Percentiles rank a stretch among this genome's conserved stretches.
phyloP scores from a whole-genome alignment of 1,140 invertebrate genomes.

The Steinernema khuongi region DNA sequence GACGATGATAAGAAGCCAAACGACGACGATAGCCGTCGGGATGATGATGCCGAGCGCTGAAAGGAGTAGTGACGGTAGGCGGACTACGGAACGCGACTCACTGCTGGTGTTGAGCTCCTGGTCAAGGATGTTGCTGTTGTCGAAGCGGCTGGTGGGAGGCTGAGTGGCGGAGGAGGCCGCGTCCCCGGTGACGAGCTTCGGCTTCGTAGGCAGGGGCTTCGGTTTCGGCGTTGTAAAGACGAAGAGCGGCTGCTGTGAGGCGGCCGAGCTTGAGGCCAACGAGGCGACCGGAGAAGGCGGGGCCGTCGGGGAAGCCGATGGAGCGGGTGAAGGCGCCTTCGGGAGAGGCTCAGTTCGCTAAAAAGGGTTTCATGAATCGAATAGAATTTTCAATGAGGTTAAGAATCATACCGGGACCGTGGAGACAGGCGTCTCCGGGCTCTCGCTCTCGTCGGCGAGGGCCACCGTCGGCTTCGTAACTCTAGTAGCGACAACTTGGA shows the following conservation, averaged over 20 bases:
- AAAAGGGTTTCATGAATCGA: not conserved
- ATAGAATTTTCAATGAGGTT: not conserved
- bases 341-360: not conserved
- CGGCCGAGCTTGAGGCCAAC: not conserved
- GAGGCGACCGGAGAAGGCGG: not conserved
- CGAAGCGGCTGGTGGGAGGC: constrained; percentile 25
- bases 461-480: not conserved
- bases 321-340: constrained; percentile 6
- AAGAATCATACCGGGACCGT: constrained; percentile 1
- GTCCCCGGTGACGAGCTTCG: constrained; percentile 25
- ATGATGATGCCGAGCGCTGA: constrained; percentile 51
- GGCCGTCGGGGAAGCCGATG: constrained; percentile 17
- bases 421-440: constrained; percentile 9
- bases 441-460: not conserved
- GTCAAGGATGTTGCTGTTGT: constrained; percentile 33
- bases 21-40: constrained; percentile 47
- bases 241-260: constrained; percentile 21
- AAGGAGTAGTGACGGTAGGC: constrained; percentile 4
- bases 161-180: constrained; percentile 22
- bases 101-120: constrained; percentile 23
- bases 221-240: constrained; percentile 31
- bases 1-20: constrained; percentile 51
- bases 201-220: constrained; percentile 29
- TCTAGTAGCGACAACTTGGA: not conserved
- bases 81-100: not conserved